Percentiles rank a stretch among this genome's conserved stretches.
phyloP scores from a whole-genome alignment of 2,888 invertebrate species.

The Plebejus anna region DNA sequence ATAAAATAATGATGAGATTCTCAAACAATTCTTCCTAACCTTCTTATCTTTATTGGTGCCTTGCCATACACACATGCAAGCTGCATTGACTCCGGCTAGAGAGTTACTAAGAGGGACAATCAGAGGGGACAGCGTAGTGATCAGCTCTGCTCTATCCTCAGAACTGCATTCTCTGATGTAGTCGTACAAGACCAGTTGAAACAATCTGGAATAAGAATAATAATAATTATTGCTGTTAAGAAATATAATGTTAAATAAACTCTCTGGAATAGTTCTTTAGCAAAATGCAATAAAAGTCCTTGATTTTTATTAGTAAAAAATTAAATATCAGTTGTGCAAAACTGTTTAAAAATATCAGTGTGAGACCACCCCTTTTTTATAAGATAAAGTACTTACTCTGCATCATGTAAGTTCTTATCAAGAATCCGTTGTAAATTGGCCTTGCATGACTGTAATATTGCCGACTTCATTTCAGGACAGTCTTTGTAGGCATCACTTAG shows the following conservation, averaged over 20 bases:
- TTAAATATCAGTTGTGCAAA: no score
- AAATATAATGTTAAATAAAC: background rate
- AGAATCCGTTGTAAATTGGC: conserved; percentile 85
- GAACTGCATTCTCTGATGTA: conserved; percentile 86
- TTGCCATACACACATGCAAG: conserved; percentile 92
- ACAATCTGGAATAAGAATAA: conserved; percentile 69
- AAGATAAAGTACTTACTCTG: conserved; percentile 60
- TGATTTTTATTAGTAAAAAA: no score
- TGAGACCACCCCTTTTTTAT: background rate
- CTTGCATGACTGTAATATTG: conserved; percentile 86
- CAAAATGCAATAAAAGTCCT: background rate
- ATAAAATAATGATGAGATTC: conserved; percentile 27
- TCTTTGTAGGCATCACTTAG: conserved; percentile 85
- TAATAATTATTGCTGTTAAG: background rate
- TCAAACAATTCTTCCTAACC: conserved; percentile 49
- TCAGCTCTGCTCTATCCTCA: conserved; percentile 86
- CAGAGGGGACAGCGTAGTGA: conserved; percentile 84
- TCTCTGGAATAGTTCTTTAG: background rate
- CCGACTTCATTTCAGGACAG: conserved; percentile 84
- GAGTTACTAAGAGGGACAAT: conserved; percentile 85
- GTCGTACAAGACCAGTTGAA: conserved; percentile 90
- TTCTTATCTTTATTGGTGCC: conserved; percentile 90
- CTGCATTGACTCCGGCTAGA: conserved; percentile 89
- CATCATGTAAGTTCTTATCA: conserved; percentile 86
- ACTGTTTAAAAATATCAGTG: background rate